phyloP scores from a whole-genome alignment of 2,113 vertebrate genomes.

The Cyanoramphus novaezelandiae region DNA sequence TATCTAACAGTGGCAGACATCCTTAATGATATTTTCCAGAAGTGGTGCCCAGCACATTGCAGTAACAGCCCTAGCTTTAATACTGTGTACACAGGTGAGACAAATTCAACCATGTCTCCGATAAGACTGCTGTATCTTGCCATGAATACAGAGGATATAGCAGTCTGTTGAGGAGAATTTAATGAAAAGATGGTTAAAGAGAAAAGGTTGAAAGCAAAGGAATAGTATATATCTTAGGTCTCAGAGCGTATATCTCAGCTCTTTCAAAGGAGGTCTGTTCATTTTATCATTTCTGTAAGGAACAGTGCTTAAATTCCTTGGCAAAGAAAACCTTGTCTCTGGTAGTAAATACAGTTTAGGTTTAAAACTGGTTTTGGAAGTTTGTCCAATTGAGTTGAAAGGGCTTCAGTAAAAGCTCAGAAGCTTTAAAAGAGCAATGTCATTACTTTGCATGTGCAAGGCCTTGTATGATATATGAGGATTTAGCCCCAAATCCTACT shows the following conservation, averaged over 20 bases:
- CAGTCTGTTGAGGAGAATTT: background rate
- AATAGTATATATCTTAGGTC: background rate
- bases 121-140: background rate
- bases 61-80: background rate
- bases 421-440: background rate
- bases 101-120: background rate
- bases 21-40: background rate
- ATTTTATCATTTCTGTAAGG: background rate
- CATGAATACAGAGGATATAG: background rate
- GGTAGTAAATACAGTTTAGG: background rate
- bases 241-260: background rate
- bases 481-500: background rate
- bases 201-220: background rate
- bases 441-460: background rate
- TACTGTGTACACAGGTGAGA: fast-evolving
- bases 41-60: background rate
- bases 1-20: background rate
- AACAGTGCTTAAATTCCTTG: background rate
- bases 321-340: background rate
- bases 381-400: background rate
- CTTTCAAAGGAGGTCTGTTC: background rate
- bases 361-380: background rate
- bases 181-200: background rate
- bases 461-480: too few relatives aligned
- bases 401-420: background rate